Conservation (phyloP, 2,888 invertebrate species). For the Eristalinus sepulchralis region DNA sequence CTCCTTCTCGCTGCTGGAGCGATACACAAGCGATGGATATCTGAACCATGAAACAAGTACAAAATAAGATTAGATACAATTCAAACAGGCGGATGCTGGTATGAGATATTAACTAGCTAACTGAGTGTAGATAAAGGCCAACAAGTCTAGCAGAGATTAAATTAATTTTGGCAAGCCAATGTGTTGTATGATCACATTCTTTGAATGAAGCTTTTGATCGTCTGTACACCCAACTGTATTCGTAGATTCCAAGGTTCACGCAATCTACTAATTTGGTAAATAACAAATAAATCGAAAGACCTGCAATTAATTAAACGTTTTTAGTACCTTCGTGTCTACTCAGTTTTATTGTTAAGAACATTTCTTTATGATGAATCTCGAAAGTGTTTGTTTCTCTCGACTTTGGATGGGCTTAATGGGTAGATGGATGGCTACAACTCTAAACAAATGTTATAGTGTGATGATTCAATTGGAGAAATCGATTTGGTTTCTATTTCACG, state of each 20-base stretch:
- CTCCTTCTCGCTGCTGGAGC: slow-evolving; percentile 81
- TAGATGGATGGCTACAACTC: background rate
- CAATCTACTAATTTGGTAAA: slow-evolving; percentile 75
- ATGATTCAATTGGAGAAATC: background rate
- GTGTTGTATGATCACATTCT: slow-evolving; percentile 36
- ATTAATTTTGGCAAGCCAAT: slow-evolving; percentile 35
- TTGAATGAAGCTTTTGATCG: background rate
- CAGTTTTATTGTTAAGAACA: background rate
- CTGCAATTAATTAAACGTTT: slow-evolving; percentile 72
- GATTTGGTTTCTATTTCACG: background rate
- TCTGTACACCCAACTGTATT: slow-evolving; percentile 75
- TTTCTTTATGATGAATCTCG: background rate
- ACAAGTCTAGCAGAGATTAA: slow-evolving; percentile 19
- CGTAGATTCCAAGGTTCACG: slow-evolving; percentile 76
- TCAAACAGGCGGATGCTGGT: slow-evolving; percentile 23
- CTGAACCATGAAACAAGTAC: slow-evolving; percentile 69
- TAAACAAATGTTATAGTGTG: background rate
- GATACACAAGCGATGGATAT: slow-evolving; percentile 78
- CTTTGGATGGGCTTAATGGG: background rate
- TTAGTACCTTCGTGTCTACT: background rate
- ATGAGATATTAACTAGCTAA: slow-evolving; percentile 26
- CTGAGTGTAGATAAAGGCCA: background rate
- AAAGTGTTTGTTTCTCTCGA: background rate
- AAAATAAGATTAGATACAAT: slow-evolving; percentile 22
- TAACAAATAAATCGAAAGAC: slow-evolving; percentile 76